These are phyloP conservation scores for Netelia melanura DNA, from an alignment of 2,888 invertebrate species.

Conservation along the genomic window DNA sequence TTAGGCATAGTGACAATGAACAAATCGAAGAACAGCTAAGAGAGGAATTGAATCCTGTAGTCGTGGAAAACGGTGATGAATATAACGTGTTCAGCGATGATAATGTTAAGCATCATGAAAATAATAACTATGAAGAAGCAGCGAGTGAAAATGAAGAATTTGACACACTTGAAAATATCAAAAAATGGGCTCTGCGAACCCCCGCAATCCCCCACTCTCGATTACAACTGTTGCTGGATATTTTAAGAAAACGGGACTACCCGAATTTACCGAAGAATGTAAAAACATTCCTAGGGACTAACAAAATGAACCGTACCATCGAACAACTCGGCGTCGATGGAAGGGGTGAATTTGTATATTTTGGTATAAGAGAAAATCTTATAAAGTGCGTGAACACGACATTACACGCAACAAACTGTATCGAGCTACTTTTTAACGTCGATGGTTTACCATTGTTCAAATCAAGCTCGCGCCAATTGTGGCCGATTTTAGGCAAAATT, in stretches of 20 bases:
- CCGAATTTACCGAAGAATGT: constrained; percentile 59
- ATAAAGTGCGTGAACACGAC: constrained; percentile 51
- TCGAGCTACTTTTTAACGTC: constrained; percentile 64
- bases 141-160: constrained; percentile 37
- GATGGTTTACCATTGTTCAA: constrained; percentile 61
- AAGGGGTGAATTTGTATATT: constrained; percentile 56
- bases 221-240: constrained; percentile 46
- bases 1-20: no score
- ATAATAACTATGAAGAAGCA: constrained; percentile 31
- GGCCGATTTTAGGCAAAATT: constrained; percentile 64
- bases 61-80: neutral
- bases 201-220: constrained; percentile 36
- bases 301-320: constrained; percentile 39
- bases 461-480: constrained; percentile 57
- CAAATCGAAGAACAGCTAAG: constrained; percentile 23
- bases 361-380: constrained; percentile 59
- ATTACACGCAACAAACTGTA: constrained; percentile 53
- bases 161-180: constrained; percentile 39
- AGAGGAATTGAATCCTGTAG: constrained; percentile 7
- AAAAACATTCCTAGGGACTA: constrained; percentile 61
- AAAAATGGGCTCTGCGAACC: constrained; percentile 36
- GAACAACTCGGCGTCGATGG: constrained; percentile 41
- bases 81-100: constrained; percentile 12
- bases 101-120: constrained; percentile 16
- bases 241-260: constrained; percentile 54